phyloP scores from a whole-genome alignment of 30 jellyfish, hydroid and myxozoan genomes.

The Clytia hemisphaerica region DNA sequence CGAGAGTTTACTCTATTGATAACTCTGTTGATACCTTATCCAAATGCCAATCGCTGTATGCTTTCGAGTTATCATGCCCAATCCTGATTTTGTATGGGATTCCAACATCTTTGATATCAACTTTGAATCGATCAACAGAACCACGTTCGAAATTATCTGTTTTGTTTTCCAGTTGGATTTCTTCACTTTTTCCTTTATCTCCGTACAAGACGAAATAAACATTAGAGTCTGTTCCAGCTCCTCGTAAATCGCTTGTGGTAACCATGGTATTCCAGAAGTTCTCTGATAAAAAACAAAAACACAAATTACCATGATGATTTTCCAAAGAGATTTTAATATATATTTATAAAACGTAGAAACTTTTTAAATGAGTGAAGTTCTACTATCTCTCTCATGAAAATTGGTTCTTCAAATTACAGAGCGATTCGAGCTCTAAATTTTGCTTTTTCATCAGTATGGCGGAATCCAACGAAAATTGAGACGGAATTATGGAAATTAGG shows the following conservation, averaged over 20 bases:
- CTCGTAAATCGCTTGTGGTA: conserved; percentile 82
- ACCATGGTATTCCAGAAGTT: conserved; percentile 76
- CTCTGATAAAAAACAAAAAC: conserved; percentile 39
- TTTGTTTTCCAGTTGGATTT: conserved; percentile 45
- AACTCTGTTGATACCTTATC: conserved; percentile 89
- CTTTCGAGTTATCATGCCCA: conserved; percentile 89
- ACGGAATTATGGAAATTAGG: too few relatives aligned
- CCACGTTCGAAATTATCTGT: conserved; percentile 95
- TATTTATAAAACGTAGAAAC: background rate
- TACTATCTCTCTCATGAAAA: too few relatives aligned
- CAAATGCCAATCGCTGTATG: conserved; percentile 92
- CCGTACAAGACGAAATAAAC: conserved; percentile 82
- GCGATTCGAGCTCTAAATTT: too few relatives aligned
- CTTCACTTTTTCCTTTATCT: conserved; percentile 81
- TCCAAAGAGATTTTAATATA: background rate
- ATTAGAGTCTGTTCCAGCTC: conserved; percentile 95
- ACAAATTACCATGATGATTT: too few relatives aligned
- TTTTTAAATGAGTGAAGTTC: background rate
- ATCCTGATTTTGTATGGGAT: conserved; percentile 81
- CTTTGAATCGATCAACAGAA: conserved; percentile 62
- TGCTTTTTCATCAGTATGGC: too few relatives aligned
- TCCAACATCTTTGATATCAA: conserved; percentile 82
- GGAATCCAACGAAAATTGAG: too few relatives aligned
- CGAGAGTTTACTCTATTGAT: too few relatives aligned
- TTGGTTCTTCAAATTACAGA: too few relatives aligned